A percentile compares a stretch with the other conserved stretches of the same genome.
phyloP scores from a whole-genome alignment of 2,797 vertebrate genomes.

The Cyclura pinguis region DNA sequence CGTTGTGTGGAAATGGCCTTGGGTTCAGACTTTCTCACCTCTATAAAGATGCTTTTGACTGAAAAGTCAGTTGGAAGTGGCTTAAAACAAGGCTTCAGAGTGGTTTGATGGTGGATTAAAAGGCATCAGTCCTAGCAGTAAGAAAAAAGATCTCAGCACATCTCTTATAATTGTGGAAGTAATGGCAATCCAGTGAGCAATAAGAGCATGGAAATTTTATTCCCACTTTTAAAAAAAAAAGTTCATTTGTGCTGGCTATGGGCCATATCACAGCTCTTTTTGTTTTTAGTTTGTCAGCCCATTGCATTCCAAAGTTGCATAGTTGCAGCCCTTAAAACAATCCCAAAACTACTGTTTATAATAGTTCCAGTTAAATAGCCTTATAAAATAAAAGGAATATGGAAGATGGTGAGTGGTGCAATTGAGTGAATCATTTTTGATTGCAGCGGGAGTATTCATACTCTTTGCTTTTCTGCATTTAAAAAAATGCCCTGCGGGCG shows the following conservation, averaged over 20 bases:
- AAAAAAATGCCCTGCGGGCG: background rate
- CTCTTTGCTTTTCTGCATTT: background rate
- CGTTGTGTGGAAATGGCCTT: no score
- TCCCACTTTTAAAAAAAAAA: background rate
- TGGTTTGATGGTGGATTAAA: background rate
- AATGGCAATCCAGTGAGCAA: conserved; percentile 26
- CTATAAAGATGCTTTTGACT: background rate
- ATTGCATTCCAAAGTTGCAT: background rate
- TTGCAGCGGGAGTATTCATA: background rate
- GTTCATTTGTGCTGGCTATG: background rate
- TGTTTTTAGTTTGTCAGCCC: no score
- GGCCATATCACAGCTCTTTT: no score
- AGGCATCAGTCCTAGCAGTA: background rate
- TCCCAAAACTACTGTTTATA: no score
- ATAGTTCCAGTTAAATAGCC: background rate
- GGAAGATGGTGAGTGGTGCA: background rate
- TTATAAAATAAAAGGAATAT: background rate
- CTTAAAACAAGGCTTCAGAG: background rate
- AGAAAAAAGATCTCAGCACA: background rate
- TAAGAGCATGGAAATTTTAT: fast-evolving
- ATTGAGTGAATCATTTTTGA: background rate
- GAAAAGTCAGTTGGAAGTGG: background rate
- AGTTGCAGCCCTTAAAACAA: background rate
- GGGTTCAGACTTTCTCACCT: no score
- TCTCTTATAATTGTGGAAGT: conserved; percentile 37